Base-by-base conservation (phyloP, 2,113 vertebrate species). In the Perca schrenkii region DNA sequence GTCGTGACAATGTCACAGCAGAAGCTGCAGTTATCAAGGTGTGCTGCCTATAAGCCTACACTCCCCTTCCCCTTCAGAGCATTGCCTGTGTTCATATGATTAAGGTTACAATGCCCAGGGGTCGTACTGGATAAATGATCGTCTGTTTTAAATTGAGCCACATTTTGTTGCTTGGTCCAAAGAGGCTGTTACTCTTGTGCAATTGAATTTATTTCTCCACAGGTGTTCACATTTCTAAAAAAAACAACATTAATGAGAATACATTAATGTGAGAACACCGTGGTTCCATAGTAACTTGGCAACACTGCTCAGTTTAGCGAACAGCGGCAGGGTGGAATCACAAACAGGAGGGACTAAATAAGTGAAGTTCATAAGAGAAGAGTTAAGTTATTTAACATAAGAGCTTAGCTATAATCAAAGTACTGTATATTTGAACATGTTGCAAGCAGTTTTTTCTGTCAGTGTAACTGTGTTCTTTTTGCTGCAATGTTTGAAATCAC, bases 91-190 rank as follows among this genome's bases (percentile, higher is more conserved):
- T 89, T 88, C 86, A 75, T 81, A 82, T 74, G 88, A 85, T 91
- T 85, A 86, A 74, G 10, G 64, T 68, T 71, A 43, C 81, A 81
- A 85, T 88, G 73, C 83, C 82, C 83, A 67, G 53, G 64, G 84
- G 84, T 88, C 77, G 61, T 40, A 47, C 82, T 75, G 84, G 82
- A 85, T 88, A 84, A 88, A 88, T 77, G 70, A 79, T 79, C 86
- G 73, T 82, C 83, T 67, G 62, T 85, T 92, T 86, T 88, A 80
- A 80, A 91, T 82, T 84, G 79, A 89, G 67, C 77, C 62, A 31
- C 68, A 62, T 82, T 77, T 75, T 66, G 81, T 74, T 52, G 50
- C 22, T 31, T n/a, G 34, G 62, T 56, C 71, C 64, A 25, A 57
- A 54, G 57, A 83, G 82, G 83, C 67, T 40, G 61, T 77, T 81